Evolutionary conservation across 2,888 invertebrate genomes (phyloP).

Genomic region (Neoascia interrupta): DNA sequence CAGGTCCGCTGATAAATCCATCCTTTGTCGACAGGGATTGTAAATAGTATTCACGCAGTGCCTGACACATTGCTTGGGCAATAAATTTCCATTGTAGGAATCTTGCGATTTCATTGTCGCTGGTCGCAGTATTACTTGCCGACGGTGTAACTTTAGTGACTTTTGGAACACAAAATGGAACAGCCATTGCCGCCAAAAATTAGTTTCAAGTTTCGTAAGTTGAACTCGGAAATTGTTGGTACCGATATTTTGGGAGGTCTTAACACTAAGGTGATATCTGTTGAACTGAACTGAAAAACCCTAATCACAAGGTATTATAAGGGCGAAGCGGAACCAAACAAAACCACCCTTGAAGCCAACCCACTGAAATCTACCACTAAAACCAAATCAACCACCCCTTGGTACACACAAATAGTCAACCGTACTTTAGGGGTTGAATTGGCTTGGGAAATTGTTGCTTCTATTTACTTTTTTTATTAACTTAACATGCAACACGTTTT

Average conservation of each 20-base stretch:
- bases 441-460: constrained; percentile 68
- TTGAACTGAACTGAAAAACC: constrained; percentile 59
- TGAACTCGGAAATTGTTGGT: neutral
- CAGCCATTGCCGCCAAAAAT: constrained; percentile 73
- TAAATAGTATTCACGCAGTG: constrained; percentile 76
- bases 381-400: constrained; percentile 55
- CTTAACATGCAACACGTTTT: constrained; percentile 57
- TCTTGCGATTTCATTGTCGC: constrained; percentile 31
- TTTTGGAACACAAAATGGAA: constrained; percentile 77
- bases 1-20: constrained; percentile 71
- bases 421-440: constrained; percentile 50
- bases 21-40: constrained; percentile 69
- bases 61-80: constrained; percentile 77
- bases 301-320: constrained; percentile 57
- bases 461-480: constrained; percentile 60
- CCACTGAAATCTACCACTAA: constrained; percentile 57
- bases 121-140: neutral
- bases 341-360: constrained; percentile 51
- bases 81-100: constrained; percentile 76
- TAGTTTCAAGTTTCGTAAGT: constrained; percentile 37
- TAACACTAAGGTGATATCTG: constrained; percentile 31
- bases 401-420: constrained; percentile 11
- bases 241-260: constrained; percentile 16
- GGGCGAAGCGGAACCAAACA: constrained; percentile 27
- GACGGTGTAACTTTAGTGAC: constrained; percentile 56